Base-by-base conservation (phyloP, 2,888 invertebrate species). In the Drosophila vallismaia region DNA sequence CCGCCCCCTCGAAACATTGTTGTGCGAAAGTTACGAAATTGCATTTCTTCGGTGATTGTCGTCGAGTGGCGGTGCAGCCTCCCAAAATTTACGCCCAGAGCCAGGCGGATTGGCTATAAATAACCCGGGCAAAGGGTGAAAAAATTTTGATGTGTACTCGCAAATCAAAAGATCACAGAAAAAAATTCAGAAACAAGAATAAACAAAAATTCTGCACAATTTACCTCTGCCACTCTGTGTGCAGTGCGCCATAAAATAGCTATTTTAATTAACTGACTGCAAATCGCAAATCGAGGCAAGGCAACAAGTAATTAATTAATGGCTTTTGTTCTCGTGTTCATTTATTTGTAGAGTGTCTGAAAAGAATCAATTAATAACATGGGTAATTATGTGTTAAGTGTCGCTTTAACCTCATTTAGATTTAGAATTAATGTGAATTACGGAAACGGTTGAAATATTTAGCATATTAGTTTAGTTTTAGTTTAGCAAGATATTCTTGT, bases 81-180 rank as follows among this genome's bases (percentile, higher is more conserved):
- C 56, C 48, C 14, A 48, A 55, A 52, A 52, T 67, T 72, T 55
- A 49, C 66, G 55, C 55, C 67, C 69, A 81, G 75, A 70, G 64
- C 77, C 71, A 59, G 45, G 12, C 69, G 64, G 71, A 64, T 66
- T 64, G 64, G 64, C 82, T 83, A 88, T 82, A 79, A 88, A 83
- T 83, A 83, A 53, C 19, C 51, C 50, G 38, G 40, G 42, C 56
- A 68, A 70, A 82, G 79, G 88, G 83, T 81, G 68, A 56, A 69
- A 67, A 64, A 42, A 70, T 86, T 67, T 59, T 55, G 44, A 69
- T 59, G 71, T 48, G 63, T 69, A 53, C 60, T 62, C 38, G 58
- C 53, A 44, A 51, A 67, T 54, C 71, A 71, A 59, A 67, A 60
- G 26, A 74, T 57, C 45, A 48, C 10, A 67, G 57, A 55, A 74